Evolutionary conservation across 2,113 vertebrate genomes (phyloP).

Genomic region (Apus apus): DNA sequence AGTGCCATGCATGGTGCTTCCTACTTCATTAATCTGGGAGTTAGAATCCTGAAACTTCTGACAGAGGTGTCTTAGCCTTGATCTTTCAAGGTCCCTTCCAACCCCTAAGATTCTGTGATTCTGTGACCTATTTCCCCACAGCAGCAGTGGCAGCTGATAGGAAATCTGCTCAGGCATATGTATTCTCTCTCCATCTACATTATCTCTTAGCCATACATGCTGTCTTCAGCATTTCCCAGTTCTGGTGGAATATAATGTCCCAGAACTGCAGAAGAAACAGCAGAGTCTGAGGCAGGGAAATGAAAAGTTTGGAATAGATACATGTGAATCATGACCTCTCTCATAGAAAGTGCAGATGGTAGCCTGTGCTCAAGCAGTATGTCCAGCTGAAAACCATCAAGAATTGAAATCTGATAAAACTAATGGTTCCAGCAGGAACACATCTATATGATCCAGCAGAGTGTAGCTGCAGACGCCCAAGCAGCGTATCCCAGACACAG

Average conservation of each 20-base stretch:
- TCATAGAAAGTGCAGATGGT: not conserved
- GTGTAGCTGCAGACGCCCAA: not conserved
- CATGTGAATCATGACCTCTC: not conserved
- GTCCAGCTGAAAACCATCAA: not conserved
- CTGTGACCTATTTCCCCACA: not conserved
- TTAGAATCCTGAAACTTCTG: not conserved
- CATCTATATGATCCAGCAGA: not conserved
- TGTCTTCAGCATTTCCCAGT: not conserved
- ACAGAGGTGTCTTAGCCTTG: not conserved
- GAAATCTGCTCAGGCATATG: not conserved
- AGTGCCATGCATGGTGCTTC: not conserved
- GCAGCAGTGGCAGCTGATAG: not conserved
- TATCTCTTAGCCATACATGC: not conserved
- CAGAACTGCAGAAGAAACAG: not conserved
- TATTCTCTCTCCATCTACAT: not conserved
- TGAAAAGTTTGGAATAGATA: not conserved
- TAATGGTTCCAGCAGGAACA: not conserved
- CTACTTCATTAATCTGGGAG: not conserved
- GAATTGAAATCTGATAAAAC: not conserved
- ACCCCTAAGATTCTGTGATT: too few species aligned
- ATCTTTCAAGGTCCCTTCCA: too few species aligned
- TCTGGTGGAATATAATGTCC: not conserved
- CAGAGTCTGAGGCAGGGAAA: not conserved
- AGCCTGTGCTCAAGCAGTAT: not conserved
- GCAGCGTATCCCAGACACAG: not conserved